phyloP scores from a whole-genome alignment of 1,140 invertebrate genomes.

The Druon quercuslanigerum region DNA sequence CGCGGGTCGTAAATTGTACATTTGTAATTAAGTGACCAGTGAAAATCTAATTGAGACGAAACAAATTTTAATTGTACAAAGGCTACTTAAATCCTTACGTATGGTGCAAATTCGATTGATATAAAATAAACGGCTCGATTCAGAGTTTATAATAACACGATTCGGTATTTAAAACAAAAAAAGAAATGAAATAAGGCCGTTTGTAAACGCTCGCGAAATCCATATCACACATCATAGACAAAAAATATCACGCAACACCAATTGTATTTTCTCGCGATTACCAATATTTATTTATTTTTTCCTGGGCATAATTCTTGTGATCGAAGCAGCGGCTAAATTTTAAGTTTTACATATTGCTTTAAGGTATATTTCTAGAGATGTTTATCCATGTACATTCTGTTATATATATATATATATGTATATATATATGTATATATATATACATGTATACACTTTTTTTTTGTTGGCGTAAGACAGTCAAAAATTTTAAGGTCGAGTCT shows the following conservation, averaged over 20 bases:
- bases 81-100: constrained; percentile 10
- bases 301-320: constrained; percentile 39
- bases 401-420: constrained; percentile 44
- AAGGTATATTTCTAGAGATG: constrained; percentile 40
- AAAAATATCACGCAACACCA: constrained; percentile 6
- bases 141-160: not conserved
- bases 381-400: constrained; percentile 60
- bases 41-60: constrained; percentile 22
- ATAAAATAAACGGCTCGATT: not conserved
- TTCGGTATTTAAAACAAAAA: not conserved
- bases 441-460: constrained; percentile 44
- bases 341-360: constrained; percentile 32
- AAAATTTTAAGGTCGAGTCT: constrained; percentile 34
- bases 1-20: constrained; percentile 25
- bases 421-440: constrained; percentile 30
- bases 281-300: constrained; percentile 24
- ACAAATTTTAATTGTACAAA: constrained; percentile 16
- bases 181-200: not conserved
- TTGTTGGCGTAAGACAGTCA: constrained; percentile 33
- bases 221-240: constrained; percentile 1
- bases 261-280: constrained; percentile 21
- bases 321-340: constrained; percentile 40
- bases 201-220: not conserved
- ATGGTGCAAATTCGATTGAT: not conserved
- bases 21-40: constrained; percentile 32